These are phyloP conservation scores for Diprion similis DNA, from an alignment of 1,140 invertebrate genomes.

Conservation along the genomic window DNA sequence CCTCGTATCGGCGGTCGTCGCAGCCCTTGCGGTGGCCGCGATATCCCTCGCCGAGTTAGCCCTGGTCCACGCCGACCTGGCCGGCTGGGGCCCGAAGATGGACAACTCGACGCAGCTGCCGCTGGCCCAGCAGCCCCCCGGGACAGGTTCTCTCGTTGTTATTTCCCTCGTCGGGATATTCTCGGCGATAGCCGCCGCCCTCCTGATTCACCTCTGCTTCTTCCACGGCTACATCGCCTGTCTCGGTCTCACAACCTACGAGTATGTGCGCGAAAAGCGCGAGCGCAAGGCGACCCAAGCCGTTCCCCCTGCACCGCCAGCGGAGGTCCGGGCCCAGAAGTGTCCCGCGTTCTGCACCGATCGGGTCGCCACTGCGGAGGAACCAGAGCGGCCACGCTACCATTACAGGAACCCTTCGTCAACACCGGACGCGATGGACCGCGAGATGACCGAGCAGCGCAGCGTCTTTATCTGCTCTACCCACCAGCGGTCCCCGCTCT, in stretches of 20 bases:
- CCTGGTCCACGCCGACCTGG: slow-evolving; percentile 33
- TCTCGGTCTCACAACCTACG: slow-evolving; percentile 87
- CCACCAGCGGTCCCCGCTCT: slow-evolving; percentile 29
- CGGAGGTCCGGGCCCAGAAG: slow-evolving; percentile 46
- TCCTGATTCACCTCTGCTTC: slow-evolving; percentile 87
- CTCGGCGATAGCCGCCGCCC: slow-evolving; percentile 76
- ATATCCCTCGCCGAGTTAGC: slow-evolving; percentile 74
- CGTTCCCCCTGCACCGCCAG: slow-evolving; percentile 20
- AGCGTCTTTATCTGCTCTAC: slow-evolving; percentile 48
- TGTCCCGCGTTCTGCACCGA: slow-evolving; percentile 41
- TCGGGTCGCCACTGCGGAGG: slow-evolving; percentile 14
- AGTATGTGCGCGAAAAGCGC: slow-evolving; percentile 78
- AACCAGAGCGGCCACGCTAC: slow-evolving; percentile 24
- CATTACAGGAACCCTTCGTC: slow-evolving; percentile 29
- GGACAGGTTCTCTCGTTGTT: slow-evolving; percentile 69
- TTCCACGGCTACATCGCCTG: slow-evolving; percentile 89
- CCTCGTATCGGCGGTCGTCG: slow-evolving; percentile 81
- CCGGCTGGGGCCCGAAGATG: slow-evolving; percentile 35
- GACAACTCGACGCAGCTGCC: slow-evolving; percentile 55
- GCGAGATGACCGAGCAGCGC: slow-evolving; percentile 26
- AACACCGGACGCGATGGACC: slow-evolving; percentile 26
- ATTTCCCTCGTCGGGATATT: slow-evolving; percentile 72
- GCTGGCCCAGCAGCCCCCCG: slow-evolving; percentile 55
- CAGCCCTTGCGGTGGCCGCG: slow-evolving; percentile 73
- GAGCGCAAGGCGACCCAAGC: slow-evolving; percentile 27